These are phyloP conservation scores for Argynnis bischoffii DNA, from an alignment of 2,888 invertebrate species.

Conservation along the genomic window DNA sequence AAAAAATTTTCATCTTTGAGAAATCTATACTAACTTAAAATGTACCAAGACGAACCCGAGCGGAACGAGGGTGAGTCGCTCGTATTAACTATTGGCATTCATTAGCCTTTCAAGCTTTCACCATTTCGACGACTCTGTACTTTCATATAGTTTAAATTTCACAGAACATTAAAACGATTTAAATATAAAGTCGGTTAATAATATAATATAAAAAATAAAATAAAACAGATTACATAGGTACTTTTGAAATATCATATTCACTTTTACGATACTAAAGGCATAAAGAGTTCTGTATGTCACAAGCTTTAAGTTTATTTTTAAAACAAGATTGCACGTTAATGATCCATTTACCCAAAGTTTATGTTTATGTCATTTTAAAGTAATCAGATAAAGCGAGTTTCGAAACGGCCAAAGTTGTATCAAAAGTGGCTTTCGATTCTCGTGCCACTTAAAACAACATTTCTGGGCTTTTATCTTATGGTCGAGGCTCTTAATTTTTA, in stretches of 20 bases:
- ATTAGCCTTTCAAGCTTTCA: too few relatives aligned
- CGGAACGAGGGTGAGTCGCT: too few relatives aligned
- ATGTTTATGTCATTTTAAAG: conserved; percentile 26
- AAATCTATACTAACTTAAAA: too few relatives aligned
- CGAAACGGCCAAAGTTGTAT: conserved; percentile 29
- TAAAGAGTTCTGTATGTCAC: not conserved
- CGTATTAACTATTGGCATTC: too few relatives aligned
- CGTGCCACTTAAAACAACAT: conserved; percentile 20
- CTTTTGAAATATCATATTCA: not conserved
- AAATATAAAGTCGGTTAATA: not conserved
- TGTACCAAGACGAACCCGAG: too few relatives aligned
- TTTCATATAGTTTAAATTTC: too few relatives aligned
- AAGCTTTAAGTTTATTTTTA: conserved; percentile 6
- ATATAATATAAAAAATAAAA: too few relatives aligned
- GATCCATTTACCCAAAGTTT: conserved; percentile 23
- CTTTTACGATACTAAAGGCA: not conserved
- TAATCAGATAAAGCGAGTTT: conserved; percentile 28
- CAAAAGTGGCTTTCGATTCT: conserved; percentile 29
- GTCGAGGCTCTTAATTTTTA: conserved; percentile 4
- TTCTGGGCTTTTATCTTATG: conserved; percentile 7
- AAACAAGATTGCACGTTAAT: conserved; percentile 9
- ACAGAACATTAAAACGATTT: not conserved
- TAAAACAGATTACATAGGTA: too few relatives aligned
- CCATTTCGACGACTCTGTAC: too few relatives aligned
- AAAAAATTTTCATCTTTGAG: too few relatives aligned